Conservation (phyloP, 37 sponge, comb jelly and placozoan genomes). For the Tethya wilhelma region DNA sequence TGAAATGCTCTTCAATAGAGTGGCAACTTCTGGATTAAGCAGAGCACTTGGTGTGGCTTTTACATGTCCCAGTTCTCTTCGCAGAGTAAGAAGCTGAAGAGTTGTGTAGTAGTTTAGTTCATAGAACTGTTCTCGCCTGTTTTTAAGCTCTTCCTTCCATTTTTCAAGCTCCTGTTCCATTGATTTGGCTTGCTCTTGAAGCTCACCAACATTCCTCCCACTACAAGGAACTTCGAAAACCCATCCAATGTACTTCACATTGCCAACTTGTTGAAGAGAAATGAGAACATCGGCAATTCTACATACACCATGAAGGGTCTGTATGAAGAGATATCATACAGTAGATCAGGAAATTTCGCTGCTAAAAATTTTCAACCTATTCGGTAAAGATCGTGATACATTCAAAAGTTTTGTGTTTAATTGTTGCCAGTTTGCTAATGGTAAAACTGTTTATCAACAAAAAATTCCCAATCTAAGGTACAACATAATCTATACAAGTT, state of each 20-base stretch:
- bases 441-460: too few relatives aligned
- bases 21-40: constrained; percentile 5
- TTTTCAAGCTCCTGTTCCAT: constrained; percentile 53
- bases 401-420: background rate
- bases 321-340: background rate
- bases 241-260: constrained; percentile 51
- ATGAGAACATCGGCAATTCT: constrained; percentile 54
- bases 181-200: constrained; percentile 32
- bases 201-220: background rate
- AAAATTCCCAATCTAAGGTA: background rate
- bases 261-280: constrained; percentile 49
- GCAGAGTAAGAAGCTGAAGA: constrained; percentile 53
- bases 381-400: background rate
- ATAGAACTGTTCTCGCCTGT: constrained; percentile 41
- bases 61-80: constrained; percentile 39
- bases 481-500: background rate
- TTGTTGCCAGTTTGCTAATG: too few relatives aligned
- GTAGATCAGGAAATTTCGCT: constrained; percentile 57
- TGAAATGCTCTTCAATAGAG: constrained; percentile 53
- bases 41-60: background rate
- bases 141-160: constrained; percentile 28
- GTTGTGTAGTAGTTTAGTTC: constrained; percentile 78
- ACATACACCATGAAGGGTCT: constrained; percentile 52
- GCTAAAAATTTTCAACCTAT: background rate
- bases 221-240: constrained; percentile 10